Evolutionary conservation across 2,888 invertebrate genomes (phyloP).

Genomic region (Cotesia congregata): DNA sequence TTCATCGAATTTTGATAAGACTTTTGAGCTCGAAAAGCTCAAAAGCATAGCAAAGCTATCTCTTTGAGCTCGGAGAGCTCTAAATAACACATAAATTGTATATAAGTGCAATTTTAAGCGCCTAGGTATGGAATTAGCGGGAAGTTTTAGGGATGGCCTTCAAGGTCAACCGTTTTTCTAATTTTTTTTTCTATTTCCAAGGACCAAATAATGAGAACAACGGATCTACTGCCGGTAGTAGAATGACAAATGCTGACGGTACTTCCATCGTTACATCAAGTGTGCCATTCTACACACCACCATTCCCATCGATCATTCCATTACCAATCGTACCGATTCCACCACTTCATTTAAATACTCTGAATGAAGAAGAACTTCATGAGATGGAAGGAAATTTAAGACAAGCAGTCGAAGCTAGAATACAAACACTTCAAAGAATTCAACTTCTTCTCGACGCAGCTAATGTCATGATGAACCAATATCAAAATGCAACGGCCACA

Average conservation of each 20-base stretch:
- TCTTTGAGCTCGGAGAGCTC: no score
- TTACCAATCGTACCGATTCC: slow-evolving; percentile 83
- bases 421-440: slow-evolving; percentile 87
- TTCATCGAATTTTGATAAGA: no score
- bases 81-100: no score
- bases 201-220: slow-evolving; percentile 28
- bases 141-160: no score
- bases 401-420: slow-evolving; percentile 89
- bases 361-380: slow-evolving; percentile 87
- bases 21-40: no score
- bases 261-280: slow-evolving; percentile 56
- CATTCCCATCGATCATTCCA: slow-evolving; percentile 73
- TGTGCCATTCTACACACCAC: slow-evolving; percentile 71
- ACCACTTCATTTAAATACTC: slow-evolving; percentile 80
- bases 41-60: no score
- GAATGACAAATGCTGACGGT: slow-evolving; percentile 34
- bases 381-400: slow-evolving; percentile 92
- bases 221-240: slow-evolving; percentile 24
- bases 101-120: no score
- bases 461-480: slow-evolving; percentile 94
- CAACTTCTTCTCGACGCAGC: slow-evolving; percentile 94
- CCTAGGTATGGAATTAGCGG: no score
- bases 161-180: no score
- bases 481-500: slow-evolving; percentile 79
- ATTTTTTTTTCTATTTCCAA: neutral